These are phyloP conservation scores for Cherax quadricarinatus DNA, from an alignment of 1,140 invertebrate species.

Conservation along the genomic window DNA sequence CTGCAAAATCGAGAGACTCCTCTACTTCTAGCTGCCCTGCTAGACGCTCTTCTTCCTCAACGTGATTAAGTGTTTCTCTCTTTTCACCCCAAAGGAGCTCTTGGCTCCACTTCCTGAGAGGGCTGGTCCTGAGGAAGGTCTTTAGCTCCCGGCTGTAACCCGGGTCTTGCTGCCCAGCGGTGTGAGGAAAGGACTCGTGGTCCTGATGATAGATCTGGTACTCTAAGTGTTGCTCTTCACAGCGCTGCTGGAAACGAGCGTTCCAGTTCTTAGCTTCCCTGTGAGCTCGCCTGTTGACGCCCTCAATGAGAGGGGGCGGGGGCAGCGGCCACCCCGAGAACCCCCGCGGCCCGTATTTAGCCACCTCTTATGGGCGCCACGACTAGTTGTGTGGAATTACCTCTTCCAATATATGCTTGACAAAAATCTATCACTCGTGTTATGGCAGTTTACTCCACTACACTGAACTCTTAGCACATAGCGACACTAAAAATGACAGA, in stretches of 20 bases:
- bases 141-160: constrained; percentile 43
- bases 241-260: not conserved
- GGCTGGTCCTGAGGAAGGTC: constrained; percentile 45
- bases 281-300: constrained; percentile 46
- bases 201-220: constrained; percentile 11
- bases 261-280: constrained; percentile 50
- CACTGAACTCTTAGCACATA: not conserved
- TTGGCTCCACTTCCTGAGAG: constrained; percentile 45
- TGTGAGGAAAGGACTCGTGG: not conserved
- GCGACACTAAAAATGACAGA: no score
- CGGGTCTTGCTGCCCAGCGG: not conserved
- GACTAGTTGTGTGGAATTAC: not conserved
- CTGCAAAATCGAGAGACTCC: not conserved
- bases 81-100: not conserved
- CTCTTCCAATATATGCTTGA: not conserved
- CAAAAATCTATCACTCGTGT: not conserved
- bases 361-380: constrained; percentile 34
- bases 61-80: not conserved
- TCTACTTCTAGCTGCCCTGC: not conserved
- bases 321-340: constrained; percentile 59
- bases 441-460: not conserved
- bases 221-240: not conserved
- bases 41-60: not conserved
- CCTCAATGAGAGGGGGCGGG: constrained; percentile 54
- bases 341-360: constrained; percentile 45